These are phyloP conservation scores for Limnothrissa miodon DNA, from an alignment of 2,113 vertebrate genomes.

Conservation along the genomic window DNA sequence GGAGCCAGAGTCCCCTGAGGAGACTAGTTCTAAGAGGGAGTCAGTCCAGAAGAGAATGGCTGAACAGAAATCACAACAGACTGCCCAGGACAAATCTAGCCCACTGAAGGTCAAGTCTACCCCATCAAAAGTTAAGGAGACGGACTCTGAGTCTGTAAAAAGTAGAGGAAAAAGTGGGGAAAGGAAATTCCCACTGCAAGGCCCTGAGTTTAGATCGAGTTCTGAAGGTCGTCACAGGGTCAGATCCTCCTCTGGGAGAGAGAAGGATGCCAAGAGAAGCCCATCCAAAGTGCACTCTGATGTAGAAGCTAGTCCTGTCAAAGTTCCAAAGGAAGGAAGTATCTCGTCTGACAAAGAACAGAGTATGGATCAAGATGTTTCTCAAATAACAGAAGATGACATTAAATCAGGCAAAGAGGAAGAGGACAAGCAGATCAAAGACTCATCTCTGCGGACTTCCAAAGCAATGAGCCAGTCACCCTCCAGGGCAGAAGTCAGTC, in stretches of 20 bases:
- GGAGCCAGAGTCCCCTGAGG: background rate
- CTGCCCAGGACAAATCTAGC: slow-evolving; percentile 10
- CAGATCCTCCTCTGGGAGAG: slow-evolving; percentile 14
- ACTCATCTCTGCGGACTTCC: background rate
- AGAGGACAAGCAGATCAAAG: background rate
- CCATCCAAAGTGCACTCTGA: slow-evolving; percentile 33
- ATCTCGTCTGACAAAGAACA: background rate
- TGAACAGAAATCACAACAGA: background rate
- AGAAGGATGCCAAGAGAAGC: background rate
- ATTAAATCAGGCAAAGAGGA: background rate
- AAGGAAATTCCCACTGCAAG: background rate
- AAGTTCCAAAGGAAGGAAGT: background rate
- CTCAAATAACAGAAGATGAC: slow-evolving; percentile 18
- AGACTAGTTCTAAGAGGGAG: background rate
- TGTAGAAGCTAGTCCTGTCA: slow-evolving; percentile 15
- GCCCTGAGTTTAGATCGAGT: slow-evolving; percentile 6
- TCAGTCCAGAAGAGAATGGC: background rate
- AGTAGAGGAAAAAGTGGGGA: background rate
- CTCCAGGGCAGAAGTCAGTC: background rate
- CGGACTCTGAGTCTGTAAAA: background rate
- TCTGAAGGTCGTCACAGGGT: slow-evolving; percentile 24
- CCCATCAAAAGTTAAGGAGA: no score
- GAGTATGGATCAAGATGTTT: background rate
- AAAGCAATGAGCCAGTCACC: background rate
- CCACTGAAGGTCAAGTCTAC: no score